Percentiles rank a stretch among this genome's conserved stretches.
These are phyloP conservation scores for Drosophila athabasca DNA, from an alignment of 1,140 invertebrate species.

Conservation along the genomic window DNA sequence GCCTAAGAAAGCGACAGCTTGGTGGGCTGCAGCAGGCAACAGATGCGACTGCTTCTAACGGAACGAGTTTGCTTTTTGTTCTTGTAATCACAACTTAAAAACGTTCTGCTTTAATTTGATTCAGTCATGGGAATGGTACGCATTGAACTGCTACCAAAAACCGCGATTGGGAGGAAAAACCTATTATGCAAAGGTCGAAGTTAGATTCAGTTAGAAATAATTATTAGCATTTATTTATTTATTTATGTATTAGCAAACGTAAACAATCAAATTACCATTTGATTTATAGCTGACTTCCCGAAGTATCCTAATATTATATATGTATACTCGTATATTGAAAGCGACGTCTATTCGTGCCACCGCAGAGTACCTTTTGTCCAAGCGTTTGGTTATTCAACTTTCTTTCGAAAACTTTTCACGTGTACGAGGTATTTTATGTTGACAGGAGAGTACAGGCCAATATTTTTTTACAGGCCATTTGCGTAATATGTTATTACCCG, in stretches of 20 bases:
- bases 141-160: no score
- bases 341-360: background rate
- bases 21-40: constrained; percentile 41
- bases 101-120: constrained; percentile 16
- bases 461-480: constrained; percentile 40
- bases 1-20: constrained; percentile 58
- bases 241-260: constrained; percentile 18
- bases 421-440: constrained; percentile 17
- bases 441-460: constrained; percentile 5
- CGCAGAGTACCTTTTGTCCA: constrained; percentile 24
- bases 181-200: constrained; percentile 37
- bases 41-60: constrained; percentile 41
- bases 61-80: constrained; percentile 37
- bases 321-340: no score
- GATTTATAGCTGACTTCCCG: constrained; percentile 43
- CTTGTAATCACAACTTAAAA: constrained; percentile 49
- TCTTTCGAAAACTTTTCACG: constrained; percentile 36
- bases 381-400: constrained; percentile 23
- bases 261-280: constrained; percentile 38
- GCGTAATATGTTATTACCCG: constrained; percentile 62
- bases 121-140: no score
- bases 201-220: constrained; percentile 43
- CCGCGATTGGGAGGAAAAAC: background rate
- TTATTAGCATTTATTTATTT: constrained; percentile 44
- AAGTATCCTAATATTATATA: background rate